Evolutionary conservation across 2,113 vertebrate species (phyloP), one percentile per base, ranked within the genome.

Genomic region (Chloropsis hardwickii): DNA sequence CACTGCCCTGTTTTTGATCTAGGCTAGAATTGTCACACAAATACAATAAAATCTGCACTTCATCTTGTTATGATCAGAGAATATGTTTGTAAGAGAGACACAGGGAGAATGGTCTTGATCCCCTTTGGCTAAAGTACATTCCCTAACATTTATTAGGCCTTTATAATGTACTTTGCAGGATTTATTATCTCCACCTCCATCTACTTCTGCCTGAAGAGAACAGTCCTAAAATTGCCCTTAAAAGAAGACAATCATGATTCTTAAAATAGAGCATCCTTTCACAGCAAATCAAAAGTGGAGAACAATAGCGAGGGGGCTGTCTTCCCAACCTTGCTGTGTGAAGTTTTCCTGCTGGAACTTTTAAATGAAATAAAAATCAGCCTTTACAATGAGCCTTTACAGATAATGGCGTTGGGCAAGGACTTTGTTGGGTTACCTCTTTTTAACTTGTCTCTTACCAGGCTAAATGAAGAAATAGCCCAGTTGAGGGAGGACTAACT

Each of bases 131-230:
- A 61, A 95, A 76, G 92, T 80, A 96, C 57, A 71, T 81, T 88
- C 81, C 74, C 76, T 92, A 88, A 61, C 56, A 81, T 95, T 97
- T 96, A 96, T 88, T 97, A 72, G 69, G 60, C 51, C 78, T 95
- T 96, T 93, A 96, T 94, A 96, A 96, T 82, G 53, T 93, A 94
- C 92, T 97, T 97, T 86, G 42, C 94, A 85, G 90, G 91, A 97
- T 97, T 96, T 97, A 96, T 95, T 96, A 97, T 97, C 95, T 96
- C 94, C 77, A 92, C 94, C 94, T 97, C 95, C 62, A 94, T 90
- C 95, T 96, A 94, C 81, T 96, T 88, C 85, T 93, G 72, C 94
- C 96, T 85, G 86, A 97, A 93, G 85, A 96, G 96, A 96, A 90
- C 91, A 97, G 33, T 96, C 86, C 91, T 97, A 94, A 95, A 96